Conservation (phyloP, 2,113 vertebrate genomes). For the Clupea harengus region DNA sequence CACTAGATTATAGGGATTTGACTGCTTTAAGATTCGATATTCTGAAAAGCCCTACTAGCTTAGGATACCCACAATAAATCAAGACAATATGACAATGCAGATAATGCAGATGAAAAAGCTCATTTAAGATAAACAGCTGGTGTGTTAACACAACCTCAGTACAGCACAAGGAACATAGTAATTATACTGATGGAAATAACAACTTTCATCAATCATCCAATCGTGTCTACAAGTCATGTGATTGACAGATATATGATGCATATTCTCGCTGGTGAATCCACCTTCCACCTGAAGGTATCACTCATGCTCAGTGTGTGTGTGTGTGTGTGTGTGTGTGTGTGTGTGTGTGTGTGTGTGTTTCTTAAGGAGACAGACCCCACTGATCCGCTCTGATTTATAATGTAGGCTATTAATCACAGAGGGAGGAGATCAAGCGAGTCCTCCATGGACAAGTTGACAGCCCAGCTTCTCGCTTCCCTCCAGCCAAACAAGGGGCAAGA, state of each 20-base stretch:
- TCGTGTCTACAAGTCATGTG: background rate
- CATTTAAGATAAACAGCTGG: background rate
- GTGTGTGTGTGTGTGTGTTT: constrained; percentile 11
- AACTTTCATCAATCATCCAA: constrained; percentile 11
- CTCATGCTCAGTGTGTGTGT: background rate
- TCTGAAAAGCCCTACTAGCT: background rate
- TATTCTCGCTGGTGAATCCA: background rate
- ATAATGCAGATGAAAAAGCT: background rate
- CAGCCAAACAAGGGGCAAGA: background rate
- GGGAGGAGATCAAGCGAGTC: constrained; percentile 31
- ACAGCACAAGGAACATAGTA: background rate
- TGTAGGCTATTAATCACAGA: constrained; percentile 45
- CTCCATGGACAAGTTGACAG: background rate
- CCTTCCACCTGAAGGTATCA: background rate
- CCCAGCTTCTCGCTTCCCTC: background rate
- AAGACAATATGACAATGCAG: background rate
- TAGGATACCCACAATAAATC: too few species aligned
- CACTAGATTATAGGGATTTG: background rate
- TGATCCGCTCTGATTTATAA: constrained; percentile 41
- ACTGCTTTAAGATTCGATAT: background rate
- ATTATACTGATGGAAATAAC: background rate
- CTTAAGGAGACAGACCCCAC: constrained; percentile 4
- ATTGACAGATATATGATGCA: background rate
- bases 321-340: background rate
- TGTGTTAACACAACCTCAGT: background rate